A percentile compares a stretch with the other conserved stretches of the same genome.
These are phyloP conservation scores for Opisthograptis luteolata DNA, from an alignment of 2,888 invertebrate species.

Conservation along the genomic window DNA sequence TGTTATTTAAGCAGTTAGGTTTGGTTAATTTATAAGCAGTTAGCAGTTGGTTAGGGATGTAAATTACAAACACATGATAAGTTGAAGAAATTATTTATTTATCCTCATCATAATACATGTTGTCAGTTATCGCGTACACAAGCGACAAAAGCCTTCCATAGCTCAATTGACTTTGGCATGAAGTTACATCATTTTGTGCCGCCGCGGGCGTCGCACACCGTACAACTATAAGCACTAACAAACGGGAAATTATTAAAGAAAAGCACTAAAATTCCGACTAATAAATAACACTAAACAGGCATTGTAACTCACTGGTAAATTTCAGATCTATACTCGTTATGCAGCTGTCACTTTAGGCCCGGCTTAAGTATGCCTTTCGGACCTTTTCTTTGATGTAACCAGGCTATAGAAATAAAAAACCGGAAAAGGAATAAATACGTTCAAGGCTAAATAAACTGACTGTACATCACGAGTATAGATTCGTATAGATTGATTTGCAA, in stretches of 20 bases:
- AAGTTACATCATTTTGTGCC: slow-evolving; percentile 79
- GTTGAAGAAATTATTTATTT: slow-evolving; percentile 81
- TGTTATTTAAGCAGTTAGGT: too few relatives aligned
- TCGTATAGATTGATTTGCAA: too few relatives aligned
- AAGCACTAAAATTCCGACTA: slow-evolving; percentile 34
- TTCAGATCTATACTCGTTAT: slow-evolving; percentile 1
- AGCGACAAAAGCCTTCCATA: slow-evolving; percentile 81
- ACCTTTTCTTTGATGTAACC: not conserved
- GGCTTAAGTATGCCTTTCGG: not conserved
- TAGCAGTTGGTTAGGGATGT: not conserved
- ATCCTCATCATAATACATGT: slow-evolving; percentile 77
- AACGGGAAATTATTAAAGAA: slow-evolving; percentile 8
- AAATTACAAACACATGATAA: slow-evolving; percentile 42
- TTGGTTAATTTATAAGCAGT: not conserved
- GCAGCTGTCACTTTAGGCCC: not conserved
- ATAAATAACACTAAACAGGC: slow-evolving; percentile 24
- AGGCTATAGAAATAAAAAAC: not conserved
- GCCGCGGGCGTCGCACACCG: slow-evolving; percentile 46
- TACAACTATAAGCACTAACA: slow-evolving; percentile 29
- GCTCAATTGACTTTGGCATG: slow-evolving; percentile 85
- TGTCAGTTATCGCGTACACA: slow-evolving; percentile 82
- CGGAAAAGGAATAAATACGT: not conserved
- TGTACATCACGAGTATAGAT: slow-evolving; percentile 17
- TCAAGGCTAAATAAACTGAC: not conserved
- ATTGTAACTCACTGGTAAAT: slow-evolving; percentile 28